phyloP scores from a whole-genome alignment of 2,888 invertebrate species.

The Leptarthrus brevirostris region DNA sequence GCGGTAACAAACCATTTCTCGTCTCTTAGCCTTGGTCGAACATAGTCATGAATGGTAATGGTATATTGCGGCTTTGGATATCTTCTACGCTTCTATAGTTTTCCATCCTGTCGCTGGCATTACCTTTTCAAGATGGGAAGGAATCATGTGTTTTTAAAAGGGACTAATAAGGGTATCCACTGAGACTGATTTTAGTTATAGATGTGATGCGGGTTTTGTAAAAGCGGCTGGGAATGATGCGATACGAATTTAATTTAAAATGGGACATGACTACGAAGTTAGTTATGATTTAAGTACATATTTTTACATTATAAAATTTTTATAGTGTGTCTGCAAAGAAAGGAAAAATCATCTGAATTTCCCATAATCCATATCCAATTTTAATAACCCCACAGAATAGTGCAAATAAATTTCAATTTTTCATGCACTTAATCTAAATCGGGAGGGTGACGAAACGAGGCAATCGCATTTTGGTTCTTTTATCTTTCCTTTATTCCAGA shows the following conservation, averaged over 20 bases:
- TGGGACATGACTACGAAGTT: background rate
- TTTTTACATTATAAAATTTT: too few relatives aligned
- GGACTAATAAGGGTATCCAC: slow-evolving; percentile 9
- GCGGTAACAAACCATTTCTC: background rate
- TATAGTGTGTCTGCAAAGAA: too few relatives aligned
- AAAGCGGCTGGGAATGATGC: background rate
- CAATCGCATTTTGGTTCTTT: too few relatives aligned
- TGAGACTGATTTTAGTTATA: background rate
- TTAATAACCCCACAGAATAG: too few relatives aligned
- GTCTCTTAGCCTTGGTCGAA: background rate
- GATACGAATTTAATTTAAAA: too few relatives aligned
- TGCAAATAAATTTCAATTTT: slow-evolving; percentile 30
- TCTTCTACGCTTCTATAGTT: background rate
- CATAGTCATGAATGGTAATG: background rate
- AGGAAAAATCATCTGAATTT: too few relatives aligned
- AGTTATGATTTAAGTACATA: background rate
- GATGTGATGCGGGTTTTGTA: slow-evolving; percentile 2
- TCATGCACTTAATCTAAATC: background rate
- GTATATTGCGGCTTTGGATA: slow-evolving; percentile 10
- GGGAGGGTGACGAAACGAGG: too few relatives aligned
- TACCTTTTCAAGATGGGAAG: background rate
- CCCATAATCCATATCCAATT: too few relatives aligned
- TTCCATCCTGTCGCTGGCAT: background rate
- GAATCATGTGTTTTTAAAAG: slow-evolving; percentile 15
- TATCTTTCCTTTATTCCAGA: too few relatives aligned